Evolutionary conservation across 2,888 invertebrate genomes (phyloP).

Genomic region (Xestia xanthographa): DNA sequence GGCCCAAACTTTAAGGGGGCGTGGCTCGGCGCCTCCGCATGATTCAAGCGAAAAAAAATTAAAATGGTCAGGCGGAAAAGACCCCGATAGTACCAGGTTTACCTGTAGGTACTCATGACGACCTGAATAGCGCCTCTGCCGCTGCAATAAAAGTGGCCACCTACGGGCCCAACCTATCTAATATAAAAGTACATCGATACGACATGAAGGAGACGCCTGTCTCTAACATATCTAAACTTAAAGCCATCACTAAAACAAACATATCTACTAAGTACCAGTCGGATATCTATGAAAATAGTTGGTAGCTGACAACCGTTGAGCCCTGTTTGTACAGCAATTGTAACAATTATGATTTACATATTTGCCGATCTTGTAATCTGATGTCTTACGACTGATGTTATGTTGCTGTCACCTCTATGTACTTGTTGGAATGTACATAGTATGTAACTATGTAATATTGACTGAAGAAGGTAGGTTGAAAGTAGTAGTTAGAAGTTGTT

Average conservation of each 20-base stretch:
- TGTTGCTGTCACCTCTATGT: conserved; percentile 61
- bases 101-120: too few relatives aligned
- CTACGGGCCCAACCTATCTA: too few relatives aligned
- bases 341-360: conserved; percentile 70
- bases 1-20: too few relatives aligned
- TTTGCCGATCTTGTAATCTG: conserved; percentile 74
- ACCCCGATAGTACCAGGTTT: too few relatives aligned
- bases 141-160: too few relatives aligned
- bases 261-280: conserved; percentile 33
- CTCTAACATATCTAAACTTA: conserved; percentile 10
- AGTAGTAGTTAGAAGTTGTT: too few relatives aligned
- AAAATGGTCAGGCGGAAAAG: too few relatives aligned
- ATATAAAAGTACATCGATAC: too few relatives aligned
- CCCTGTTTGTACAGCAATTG: conserved; percentile 73
- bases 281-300: conserved; percentile 75
- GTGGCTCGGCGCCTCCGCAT: too few relatives aligned
- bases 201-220: too few relatives aligned
- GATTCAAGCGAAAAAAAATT: too few relatives aligned
- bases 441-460: conserved; percentile 28
- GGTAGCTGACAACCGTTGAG: conserved; percentile 80
- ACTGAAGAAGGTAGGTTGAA: not conserved
- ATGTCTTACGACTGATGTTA: conserved; percentile 55
- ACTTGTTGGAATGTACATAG: conserved; percentile 21
- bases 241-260: conserved; percentile 46
- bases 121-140: too few relatives aligned